phyloP scores from a whole-genome alignment of 1,140 invertebrate species.

The Zaprionus gabonicus region DNA sequence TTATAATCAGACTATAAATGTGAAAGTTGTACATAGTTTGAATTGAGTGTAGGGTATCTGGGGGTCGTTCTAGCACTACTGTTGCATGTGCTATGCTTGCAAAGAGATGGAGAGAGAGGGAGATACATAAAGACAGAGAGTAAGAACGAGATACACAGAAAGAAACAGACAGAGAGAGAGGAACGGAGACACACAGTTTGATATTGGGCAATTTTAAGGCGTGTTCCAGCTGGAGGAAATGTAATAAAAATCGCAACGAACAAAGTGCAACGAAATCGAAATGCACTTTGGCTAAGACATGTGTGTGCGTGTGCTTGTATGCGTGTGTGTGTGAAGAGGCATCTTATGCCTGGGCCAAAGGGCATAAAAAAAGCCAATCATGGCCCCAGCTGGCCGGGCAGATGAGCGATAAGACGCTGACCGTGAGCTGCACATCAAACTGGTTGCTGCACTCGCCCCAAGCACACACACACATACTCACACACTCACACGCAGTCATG shows the following conservation, averaged over 20 bases:
- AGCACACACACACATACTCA: slow-evolving; percentile 6
- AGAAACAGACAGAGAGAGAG: not conserved
- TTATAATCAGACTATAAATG: no score
- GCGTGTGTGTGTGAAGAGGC: not conserved
- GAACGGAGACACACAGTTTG: not conserved
- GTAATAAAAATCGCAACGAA: slow-evolving; percentile 6
- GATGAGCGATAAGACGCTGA: slow-evolving; percentile 12
- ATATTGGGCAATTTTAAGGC: not conserved
- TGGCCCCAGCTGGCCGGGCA: not conserved
- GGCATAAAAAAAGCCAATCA: slow-evolving; percentile 11
- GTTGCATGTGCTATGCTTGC: no score
- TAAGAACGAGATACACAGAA: no score
- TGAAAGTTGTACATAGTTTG: no score
- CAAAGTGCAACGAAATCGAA: slow-evolving; percentile 7
- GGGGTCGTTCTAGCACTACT: no score
- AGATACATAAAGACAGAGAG: no score
- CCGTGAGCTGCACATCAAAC: slow-evolving; percentile 27
- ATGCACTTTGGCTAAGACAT: not conserved
- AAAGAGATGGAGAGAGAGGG: no score
- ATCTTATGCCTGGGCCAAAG: not conserved
- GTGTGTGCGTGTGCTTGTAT: not conserved
- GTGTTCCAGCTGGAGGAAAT: no score
- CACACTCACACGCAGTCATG: slow-evolving; percentile 5
- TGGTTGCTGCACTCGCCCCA: not conserved
- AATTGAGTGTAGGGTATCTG: no score